Evolutionary conservation across 2,113 vertebrate genomes (phyloP), one percentile per base, ranked within the genome.

Genomic region (Crotalus tigris): DNA sequence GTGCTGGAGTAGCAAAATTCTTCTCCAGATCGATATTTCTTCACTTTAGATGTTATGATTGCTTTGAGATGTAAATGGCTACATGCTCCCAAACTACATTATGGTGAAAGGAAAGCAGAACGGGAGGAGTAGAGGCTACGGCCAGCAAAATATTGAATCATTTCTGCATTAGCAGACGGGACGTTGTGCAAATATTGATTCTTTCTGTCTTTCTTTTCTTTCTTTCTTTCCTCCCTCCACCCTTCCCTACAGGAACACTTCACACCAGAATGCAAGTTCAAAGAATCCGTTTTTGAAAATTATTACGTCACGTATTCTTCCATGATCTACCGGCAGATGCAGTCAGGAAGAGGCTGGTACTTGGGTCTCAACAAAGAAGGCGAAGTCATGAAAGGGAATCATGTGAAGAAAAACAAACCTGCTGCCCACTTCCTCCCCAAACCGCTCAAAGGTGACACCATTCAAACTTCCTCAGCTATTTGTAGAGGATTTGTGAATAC

Each of bases 371-470:
- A 99, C 98, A 99, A 99, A 97, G 99, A 99, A 96, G 99, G 99
- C n/a, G 99, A 99, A 97, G 99, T 99, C 96, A 99, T 99, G 99
- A 99, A 99, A 98, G 99, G 99, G 94, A 99, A 99, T 95, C 99
- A 99, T 0, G 99, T 99, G 94, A 99, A 99, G 98, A 99, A 99
- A 97, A 99, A 99, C 92, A 99, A 99, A 96, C 99, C 99, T 94
- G 99, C 99, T 91, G 99, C 99, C 94, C 99, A 99, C 96, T 99
- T 99, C 97, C 99, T 99, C 95, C 99, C 99, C 96, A 99, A 99
- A 98, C 99, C 99, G 96, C 98, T 99, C 92, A 99, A 99, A 99
- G 99, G 99, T 99, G 97, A 97, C 17, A 0, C 44, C 54, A 29
- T 44, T 44, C 10, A 5, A 5, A 24, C 7, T 6, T 9, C 17